These are phyloP conservation scores for Micropterix aruncella DNA, from an alignment of 2,888 invertebrate species.

Conservation along the genomic window DNA sequence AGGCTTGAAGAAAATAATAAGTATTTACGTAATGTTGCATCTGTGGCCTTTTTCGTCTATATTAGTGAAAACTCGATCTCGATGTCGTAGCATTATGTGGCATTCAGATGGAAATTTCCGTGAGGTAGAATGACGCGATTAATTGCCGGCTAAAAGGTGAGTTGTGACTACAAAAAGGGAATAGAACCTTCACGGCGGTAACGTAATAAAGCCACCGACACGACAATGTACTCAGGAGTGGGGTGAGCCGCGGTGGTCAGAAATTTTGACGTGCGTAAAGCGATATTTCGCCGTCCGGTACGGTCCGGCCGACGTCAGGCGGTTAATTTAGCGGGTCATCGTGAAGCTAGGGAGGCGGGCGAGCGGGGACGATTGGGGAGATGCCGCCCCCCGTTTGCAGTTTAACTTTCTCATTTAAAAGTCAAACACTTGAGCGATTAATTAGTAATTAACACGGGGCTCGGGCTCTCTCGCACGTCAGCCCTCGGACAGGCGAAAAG, in stretches of 20 bases:
- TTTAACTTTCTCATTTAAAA: constrained; percentile 14
- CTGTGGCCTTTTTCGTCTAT: too few relatives aligned
- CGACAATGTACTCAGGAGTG: not conserved
- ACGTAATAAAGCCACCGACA: not conserved
- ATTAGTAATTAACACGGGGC: constrained; percentile 13
- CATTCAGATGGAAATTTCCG: too few relatives aligned
- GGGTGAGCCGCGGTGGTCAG: too few relatives aligned
- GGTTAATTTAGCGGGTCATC: not conserved
- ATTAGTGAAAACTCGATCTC: too few relatives aligned
- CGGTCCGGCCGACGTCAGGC: not conserved
- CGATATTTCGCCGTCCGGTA: too few relatives aligned
- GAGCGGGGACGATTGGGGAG: constrained; percentile 1
- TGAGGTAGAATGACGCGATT: too few relatives aligned
- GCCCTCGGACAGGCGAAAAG: not conserved
- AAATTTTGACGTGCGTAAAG: not conserved
- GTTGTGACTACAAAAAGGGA: not conserved
- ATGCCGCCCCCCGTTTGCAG: constrained; percentile 8
- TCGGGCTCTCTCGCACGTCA: constrained; percentile 3
- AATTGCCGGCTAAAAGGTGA: too few relatives aligned
- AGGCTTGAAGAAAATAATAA: too few relatives aligned
- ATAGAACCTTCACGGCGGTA: not conserved
- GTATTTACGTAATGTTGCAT: too few relatives aligned
- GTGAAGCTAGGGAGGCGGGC: not conserved
- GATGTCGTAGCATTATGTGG: too few relatives aligned
- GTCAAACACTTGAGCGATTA: constrained; percentile 14